phyloP scores from a whole-genome alignment of 2,888 invertebrate species.

The Pimpla rufipes region DNA sequence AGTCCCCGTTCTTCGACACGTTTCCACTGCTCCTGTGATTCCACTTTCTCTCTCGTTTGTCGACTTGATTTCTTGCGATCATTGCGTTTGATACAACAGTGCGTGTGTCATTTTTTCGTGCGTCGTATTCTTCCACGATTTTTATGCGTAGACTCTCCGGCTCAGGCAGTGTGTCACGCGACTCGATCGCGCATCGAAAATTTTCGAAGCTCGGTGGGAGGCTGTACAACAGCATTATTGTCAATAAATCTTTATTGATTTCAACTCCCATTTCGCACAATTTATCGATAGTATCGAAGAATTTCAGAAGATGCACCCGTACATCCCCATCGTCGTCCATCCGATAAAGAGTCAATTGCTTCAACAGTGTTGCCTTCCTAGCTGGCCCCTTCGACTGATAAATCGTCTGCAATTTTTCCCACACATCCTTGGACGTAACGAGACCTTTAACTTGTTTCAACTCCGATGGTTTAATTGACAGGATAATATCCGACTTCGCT shows the following conservation, averaged over 20 bases:
- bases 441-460: slow-evolving; percentile 60
- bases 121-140: slow-evolving; percentile 44
- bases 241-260: slow-evolving; percentile 41
- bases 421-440: slow-evolving; percentile 63
- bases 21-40: too few species aligned
- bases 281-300: slow-evolving; percentile 52
- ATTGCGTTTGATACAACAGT: not conserved
- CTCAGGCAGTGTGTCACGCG: slow-evolving; percentile 32
- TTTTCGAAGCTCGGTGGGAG: slow-evolving; percentile 41
- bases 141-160: slow-evolving; percentile 46
- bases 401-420: slow-evolving; percentile 62
- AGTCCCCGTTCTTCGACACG: too few species aligned
- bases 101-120: slow-evolving; percentile 6
- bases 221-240: slow-evolving; percentile 55
- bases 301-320: slow-evolving; percentile 38
- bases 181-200: slow-evolving; percentile 45
- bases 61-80: not conserved
- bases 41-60: not conserved
- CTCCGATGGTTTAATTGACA: slow-evolving; percentile 55
- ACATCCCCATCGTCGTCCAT: slow-evolving; percentile 51
- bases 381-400: slow-evolving; percentile 67
- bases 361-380: slow-evolving; percentile 64
- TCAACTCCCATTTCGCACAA: slow-evolving; percentile 32
- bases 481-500: slow-evolving; percentile 55
- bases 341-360: slow-evolving; percentile 55